These are phyloP conservation scores for Xylota sylvarum DNA, from an alignment of 2,888 invertebrate species.

Conservation along the genomic window DNA sequence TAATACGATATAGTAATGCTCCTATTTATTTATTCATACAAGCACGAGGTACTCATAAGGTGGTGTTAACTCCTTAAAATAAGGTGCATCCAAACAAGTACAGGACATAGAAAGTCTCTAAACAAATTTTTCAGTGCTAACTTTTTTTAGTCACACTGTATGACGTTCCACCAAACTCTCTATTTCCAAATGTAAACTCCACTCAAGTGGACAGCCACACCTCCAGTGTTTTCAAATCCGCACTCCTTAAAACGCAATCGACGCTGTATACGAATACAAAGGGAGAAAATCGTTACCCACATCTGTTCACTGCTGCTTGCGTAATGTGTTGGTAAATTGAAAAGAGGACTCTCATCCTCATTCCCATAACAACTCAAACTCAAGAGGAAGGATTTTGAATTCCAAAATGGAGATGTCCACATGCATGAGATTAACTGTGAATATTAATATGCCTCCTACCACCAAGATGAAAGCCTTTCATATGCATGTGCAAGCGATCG, in stretches of 20 bases:
- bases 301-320: constrained; percentile 46
- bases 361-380: constrained; percentile 2
- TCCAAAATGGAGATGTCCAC: constrained; percentile 66
- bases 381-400: constrained; percentile 38
- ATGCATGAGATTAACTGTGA: constrained; percentile 75
- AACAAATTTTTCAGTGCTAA: background rate
- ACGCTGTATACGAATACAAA: background rate
- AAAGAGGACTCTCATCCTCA: constrained; percentile 29
- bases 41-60: too few relatives aligned
- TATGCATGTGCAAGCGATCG: constrained; percentile 55
- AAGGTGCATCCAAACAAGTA: too few relatives aligned
- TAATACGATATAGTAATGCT: too few relatives aligned
- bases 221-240: constrained; percentile 36
- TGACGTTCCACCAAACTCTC: background rate
- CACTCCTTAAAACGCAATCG: constrained; percentile 32
- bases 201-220: constrained; percentile 9
- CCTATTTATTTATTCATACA: too few relatives aligned
- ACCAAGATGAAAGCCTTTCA: constrained; percentile 48
- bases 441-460: constrained; percentile 70
- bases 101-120: too few relatives aligned
- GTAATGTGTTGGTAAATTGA: constrained; percentile 66
- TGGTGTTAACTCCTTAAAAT: too few relatives aligned
- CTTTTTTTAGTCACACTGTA: constrained; percentile 22
- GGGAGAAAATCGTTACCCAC: constrained; percentile 39
- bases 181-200: constrained; percentile 2